Conservation (phyloP, 2,888 invertebrate species). For the Acanthosoma haemorrhoidale region DNA sequence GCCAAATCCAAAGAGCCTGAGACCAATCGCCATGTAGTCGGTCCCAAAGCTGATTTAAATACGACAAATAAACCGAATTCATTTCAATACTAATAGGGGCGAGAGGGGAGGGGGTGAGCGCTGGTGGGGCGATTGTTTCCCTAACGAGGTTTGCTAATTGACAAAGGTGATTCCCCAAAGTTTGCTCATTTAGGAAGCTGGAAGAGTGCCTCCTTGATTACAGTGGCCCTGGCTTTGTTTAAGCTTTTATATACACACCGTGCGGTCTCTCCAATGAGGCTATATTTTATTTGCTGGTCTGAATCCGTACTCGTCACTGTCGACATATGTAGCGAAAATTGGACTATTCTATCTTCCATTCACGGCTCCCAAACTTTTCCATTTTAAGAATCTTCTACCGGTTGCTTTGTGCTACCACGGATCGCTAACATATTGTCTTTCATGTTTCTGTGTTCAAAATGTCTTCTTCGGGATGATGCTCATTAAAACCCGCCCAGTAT, state of each 20-base stretch:
- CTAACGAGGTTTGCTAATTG: constrained; percentile 24
- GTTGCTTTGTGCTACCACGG: constrained; percentile 10
- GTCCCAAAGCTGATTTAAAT: constrained; percentile 38
- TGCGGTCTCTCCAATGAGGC: neutral
- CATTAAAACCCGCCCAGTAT: no score
- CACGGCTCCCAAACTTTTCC: constrained; percentile 10
- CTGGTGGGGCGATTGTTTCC: neutral
- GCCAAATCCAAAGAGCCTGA: no score
- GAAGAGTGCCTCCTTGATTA: no score
- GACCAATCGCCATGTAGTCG: no score
- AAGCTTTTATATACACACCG: no score
- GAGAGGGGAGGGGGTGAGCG: neutral
- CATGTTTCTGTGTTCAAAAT: no score
- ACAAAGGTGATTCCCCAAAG: constrained; percentile 19
- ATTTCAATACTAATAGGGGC: constrained; percentile 36
- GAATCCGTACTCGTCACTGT: neutral
- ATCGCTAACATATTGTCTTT: no score
- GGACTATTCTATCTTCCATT: no score
- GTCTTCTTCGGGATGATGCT: no score
- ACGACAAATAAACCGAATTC: constrained; percentile 36
- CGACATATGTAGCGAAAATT: no score
- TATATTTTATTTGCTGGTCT: neutral
- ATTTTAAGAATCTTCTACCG: neutral
- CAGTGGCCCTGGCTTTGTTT: no score
- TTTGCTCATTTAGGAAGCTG: constrained; percentile 15